phyloP scores from a whole-genome alignment of 2,797 vertebrate genomes.

The Morus bassanus region DNA sequence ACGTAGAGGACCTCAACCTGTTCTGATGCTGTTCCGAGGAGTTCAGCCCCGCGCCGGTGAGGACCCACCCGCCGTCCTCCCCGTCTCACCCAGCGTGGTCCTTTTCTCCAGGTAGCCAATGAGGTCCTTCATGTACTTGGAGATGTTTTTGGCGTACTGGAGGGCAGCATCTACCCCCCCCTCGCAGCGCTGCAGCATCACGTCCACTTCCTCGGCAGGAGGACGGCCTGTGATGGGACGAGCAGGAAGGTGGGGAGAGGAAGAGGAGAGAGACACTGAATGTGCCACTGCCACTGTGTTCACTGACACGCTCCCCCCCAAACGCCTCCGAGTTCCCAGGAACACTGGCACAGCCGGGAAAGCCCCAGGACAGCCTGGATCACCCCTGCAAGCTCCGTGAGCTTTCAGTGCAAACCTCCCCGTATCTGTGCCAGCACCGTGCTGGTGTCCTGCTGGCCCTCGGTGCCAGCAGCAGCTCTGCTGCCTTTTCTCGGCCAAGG shows the following conservation, averaged over 20 bases:
- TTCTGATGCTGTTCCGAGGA: rapidly evolving
- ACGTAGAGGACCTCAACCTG: rapidly evolving
- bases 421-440: rapidly evolving
- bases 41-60: not conserved
- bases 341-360: not conserved
- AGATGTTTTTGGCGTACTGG: conserved; percentile 89
- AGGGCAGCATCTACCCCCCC: conserved; percentile 90
- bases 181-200: conserved; percentile 90
- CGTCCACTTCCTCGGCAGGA: conserved; percentile 84
- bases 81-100: conserved; percentile 81
- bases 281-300: rapidly evolving
- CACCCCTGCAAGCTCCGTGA: rapidly evolving
- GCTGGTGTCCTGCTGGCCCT: not conserved
- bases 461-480: not conserved
- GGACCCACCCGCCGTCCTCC: rapidly evolving
- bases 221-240: conserved; percentile 29
- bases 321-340: not conserved
- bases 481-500: not conserved
- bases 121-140: conserved; percentile 97
- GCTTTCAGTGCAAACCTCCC: not conserved
- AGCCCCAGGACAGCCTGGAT: not conserved
- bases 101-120: conserved; percentile 90
- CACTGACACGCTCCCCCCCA: not conserved
- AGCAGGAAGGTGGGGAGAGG: not conserved
- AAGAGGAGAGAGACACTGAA: not conserved